phyloP scores from a whole-genome alignment of 2,113 vertebrate genomes.

The Clarias magur region DNA sequence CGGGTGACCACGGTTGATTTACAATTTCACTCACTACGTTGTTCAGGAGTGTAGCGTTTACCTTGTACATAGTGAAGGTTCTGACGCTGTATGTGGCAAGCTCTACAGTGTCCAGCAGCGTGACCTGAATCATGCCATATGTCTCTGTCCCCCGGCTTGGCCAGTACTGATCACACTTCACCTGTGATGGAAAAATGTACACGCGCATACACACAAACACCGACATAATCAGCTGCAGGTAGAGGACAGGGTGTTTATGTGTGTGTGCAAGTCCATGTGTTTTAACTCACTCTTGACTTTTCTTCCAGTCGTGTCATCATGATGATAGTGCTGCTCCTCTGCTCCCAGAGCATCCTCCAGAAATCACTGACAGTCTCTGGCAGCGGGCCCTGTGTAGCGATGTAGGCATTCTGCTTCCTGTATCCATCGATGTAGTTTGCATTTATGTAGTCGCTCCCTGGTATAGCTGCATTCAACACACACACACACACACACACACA shows the following conservation, averaged over 20 bases:
- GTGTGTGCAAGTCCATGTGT: not conserved
- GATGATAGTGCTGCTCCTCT: slow-evolving; percentile 87
- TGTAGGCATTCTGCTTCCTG: slow-evolving; percentile 97
- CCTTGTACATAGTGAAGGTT: slow-evolving; percentile 91
- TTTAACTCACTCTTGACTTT: slow-evolving; percentile 85
- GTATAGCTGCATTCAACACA: slow-evolving; percentile 73
- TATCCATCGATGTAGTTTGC: slow-evolving; percentile 96
- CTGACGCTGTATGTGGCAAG: slow-evolving; percentile 90
- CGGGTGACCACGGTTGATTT: not conserved
- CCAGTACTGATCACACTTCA: slow-evolving; percentile 99
- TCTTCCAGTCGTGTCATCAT: slow-evolving; percentile 98
- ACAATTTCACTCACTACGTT: not conserved
- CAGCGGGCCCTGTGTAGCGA: slow-evolving; percentile 91
- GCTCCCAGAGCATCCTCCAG: slow-evolving; percentile 99
- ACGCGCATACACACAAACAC: slow-evolving; percentile 8
- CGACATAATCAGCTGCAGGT: not conserved
- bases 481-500: slow-evolving; percentile 6
- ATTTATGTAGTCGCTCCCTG: slow-evolving; percentile 94
- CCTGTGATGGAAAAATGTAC: slow-evolving; percentile 65
- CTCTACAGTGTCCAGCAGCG: slow-evolving; percentile 88
- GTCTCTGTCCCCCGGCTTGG: slow-evolving; percentile 89
- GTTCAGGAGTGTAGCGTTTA: slow-evolving; percentile 53
- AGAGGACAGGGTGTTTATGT: not conserved
- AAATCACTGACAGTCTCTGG: slow-evolving; percentile 93
- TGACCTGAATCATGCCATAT: slow-evolving; percentile 93